Evolutionary conservation across 2,888 invertebrate genomes (phyloP).

Genomic region (Synanthedon andrenaeformis): DNA sequence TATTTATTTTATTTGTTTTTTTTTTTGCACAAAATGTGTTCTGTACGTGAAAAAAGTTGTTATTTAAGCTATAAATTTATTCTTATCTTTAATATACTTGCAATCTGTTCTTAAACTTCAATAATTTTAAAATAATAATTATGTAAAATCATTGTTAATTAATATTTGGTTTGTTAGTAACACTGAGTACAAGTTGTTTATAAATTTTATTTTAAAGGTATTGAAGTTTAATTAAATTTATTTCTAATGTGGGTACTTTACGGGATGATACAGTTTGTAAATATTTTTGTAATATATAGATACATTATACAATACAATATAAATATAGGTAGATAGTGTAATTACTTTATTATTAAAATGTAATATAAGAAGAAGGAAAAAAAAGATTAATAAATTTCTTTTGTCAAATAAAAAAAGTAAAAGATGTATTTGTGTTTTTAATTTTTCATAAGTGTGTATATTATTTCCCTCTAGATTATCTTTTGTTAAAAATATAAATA

Average conservation of each 20-base stretch:
- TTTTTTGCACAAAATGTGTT: slow-evolving; percentile 32
- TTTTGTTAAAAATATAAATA: not conserved
- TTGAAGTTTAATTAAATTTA: slow-evolving; percentile 1
- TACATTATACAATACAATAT: slow-evolving; percentile 54
- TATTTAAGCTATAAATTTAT: slow-evolving; percentile 18
- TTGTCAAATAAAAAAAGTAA: slow-evolving; percentile 67
- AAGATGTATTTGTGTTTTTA: slow-evolving; percentile 41
- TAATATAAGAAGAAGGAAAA: slow-evolving; percentile 63
- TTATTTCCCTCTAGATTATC: too few relatives aligned
- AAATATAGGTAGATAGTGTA: slow-evolving; percentile 63
- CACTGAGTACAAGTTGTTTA: too few relatives aligned
- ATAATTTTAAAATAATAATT: not conserved
- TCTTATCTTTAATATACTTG: slow-evolving; percentile 21
- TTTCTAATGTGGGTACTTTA: slow-evolving; percentile 52
- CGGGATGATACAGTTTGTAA: slow-evolving; percentile 57
- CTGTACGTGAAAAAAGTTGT: slow-evolving; percentile 24
- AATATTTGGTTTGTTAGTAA: too few relatives aligned
- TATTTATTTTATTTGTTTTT: slow-evolving; percentile 22
- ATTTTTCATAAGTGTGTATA: slow-evolving; percentile 13
- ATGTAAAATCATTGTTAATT: too few relatives aligned
- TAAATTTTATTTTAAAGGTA: not conserved
- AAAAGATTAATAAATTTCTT: slow-evolving; percentile 66
- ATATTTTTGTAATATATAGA: slow-evolving; percentile 68
- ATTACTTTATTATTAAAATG: slow-evolving; percentile 66
- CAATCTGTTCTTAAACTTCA: slow-evolving; percentile 18